A percentile compares a stretch with the other conserved stretches of the same genome.
Conservation (phyloP, 2,888 invertebrate species). For the Agonum fuliginosum region DNA sequence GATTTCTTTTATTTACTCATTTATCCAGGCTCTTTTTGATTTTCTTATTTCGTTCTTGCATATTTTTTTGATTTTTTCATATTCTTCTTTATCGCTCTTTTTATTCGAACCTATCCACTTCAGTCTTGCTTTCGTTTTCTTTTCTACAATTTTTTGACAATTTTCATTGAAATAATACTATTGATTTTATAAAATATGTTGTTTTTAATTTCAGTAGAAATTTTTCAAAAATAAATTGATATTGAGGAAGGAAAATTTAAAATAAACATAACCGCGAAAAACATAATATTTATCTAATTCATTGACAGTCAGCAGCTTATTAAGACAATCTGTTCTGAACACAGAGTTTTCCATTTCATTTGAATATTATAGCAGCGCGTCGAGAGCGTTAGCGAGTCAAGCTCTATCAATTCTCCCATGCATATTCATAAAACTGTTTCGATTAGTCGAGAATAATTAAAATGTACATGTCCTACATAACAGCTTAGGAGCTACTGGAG, state of each 20-base stretch:
- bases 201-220: too few species aligned
- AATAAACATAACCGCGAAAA: slow-evolving; percentile 1
- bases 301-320: slow-evolving; percentile 1
- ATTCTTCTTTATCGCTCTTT: too few species aligned
- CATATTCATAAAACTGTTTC: slow-evolving; percentile 43
- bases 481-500: background rate
- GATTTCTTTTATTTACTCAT: too few species aligned
- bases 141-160: too few species aligned
- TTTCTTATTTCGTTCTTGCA: too few species aligned
- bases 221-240: background rate
- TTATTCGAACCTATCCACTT: too few species aligned
- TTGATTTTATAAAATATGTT: too few species aligned
- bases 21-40: too few species aligned
- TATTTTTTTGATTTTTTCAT: too few species aligned
- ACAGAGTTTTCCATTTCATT: slow-evolving; percentile 16
- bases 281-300: background rate
- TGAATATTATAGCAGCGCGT: slow-evolving; percentile 21
- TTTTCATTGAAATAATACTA: too few species aligned
- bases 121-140: too few species aligned
- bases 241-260: slow-evolving; percentile 1
- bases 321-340: slow-evolving; percentile 12
- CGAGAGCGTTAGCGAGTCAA: background rate
- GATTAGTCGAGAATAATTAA: slow-evolving; percentile 28
- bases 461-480: slow-evolving; percentile 17
- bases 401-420: slow-evolving; percentile 33